Percentiles rank a stretch among this genome's conserved stretches.
Conservation (phyloP, 2,797 vertebrate genomes). For the Adrianichthys oophorus region DNA sequence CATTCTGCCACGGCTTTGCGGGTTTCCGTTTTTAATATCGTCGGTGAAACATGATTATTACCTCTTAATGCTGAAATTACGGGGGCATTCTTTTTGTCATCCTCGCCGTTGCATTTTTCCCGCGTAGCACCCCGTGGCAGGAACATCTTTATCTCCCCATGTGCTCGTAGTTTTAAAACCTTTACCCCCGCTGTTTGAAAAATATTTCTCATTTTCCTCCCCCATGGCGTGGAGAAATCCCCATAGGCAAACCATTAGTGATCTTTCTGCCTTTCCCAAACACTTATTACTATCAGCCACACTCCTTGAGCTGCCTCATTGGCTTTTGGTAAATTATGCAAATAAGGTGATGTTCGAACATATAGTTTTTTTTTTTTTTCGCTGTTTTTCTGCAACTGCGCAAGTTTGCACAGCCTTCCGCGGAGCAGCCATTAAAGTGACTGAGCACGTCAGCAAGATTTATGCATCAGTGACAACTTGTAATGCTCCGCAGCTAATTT, state of each 20-base stretch:
- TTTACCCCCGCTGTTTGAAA: slow-evolving; percentile 99
- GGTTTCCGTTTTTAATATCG: slow-evolving; percentile 98
- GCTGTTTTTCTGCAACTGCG: slow-evolving; percentile 89
- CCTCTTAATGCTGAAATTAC: slow-evolving; percentile 99
- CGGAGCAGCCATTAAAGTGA: slow-evolving; percentile 95
- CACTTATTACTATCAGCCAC: slow-evolving; percentile 99
- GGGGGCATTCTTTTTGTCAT: slow-evolving; percentile 83
- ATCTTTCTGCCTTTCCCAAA: slow-evolving; percentile 99
- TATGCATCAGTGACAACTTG: slow-evolving; percentile 99
- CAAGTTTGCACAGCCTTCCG: slow-evolving; percentile 99
- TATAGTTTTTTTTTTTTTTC: slow-evolving; percentile 86
- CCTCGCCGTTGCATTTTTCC: slow-evolving; percentile 87
- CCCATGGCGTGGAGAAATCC: slow-evolving; percentile 99
- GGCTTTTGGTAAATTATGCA: slow-evolving; percentile 99
- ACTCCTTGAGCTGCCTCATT: slow-evolving; percentile 99
- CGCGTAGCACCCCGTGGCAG: slow-evolving; percentile 95
- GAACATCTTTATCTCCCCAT: slow-evolving; percentile 99
- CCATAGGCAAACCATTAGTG: slow-evolving; percentile 99
- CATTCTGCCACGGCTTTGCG: slow-evolving; percentile 89
- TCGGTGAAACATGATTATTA: slow-evolving; percentile 99
- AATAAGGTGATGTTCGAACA: slow-evolving; percentile 98
- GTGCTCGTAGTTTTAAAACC: slow-evolving; percentile 99
- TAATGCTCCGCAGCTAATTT: slow-evolving; percentile 85
- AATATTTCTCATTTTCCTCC: slow-evolving; percentile 99
- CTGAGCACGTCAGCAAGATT: slow-evolving; percentile 99